Evolutionary conservation across 2,113 vertebrate genomes (phyloP), one percentile per base, ranked within the genome.

Genomic region (Chrysemys picta): DNA sequence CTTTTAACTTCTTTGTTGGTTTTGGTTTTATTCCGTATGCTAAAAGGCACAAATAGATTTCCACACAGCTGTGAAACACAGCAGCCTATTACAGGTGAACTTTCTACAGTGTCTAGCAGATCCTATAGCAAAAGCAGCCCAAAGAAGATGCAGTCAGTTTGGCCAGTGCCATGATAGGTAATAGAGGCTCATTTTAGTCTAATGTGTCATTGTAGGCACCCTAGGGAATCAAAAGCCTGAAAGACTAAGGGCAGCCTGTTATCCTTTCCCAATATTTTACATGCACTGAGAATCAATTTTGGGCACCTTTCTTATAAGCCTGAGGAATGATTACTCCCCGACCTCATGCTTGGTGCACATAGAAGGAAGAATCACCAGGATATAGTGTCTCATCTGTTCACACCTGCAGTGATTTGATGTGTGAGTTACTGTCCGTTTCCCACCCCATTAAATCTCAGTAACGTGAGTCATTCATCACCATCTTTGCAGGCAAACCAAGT

Each of bases 321-420:
- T 89, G 91, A 84, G 85, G 72, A 56, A 85, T 91, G 90, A 93
- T 80, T n/a, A 69, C 81, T 95, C 89, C 80, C 88, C 95, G 91
- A 95, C 91, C 88, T 95, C 93, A 59, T 95, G 65, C 27, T 35
- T 69, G 42, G 38, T 47, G 76, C 59, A 92, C 89, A 82, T 89
- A 85, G 65, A 79, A 10, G 7, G 53, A 86, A 89, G 89, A 83
- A 13, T 59, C 12, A 45, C 75, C 75, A 47, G 24, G 6, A 53
- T 87, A 49, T 90, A 95, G 84, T 35, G 90, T 82, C 82, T 52
- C 83, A 87, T 52, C 83, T 54, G 11, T 47, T 47, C 75, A 78
- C 25, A 45, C 42, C 24, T 47, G 42, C 42, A 78, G 10, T 47
- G 75, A 78, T 47, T 45, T 45, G 75, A 76, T 35, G 88, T 16